A percentile compares a stretch with the other conserved stretches of the same genome.
Evolutionary conservation across 2,888 invertebrate species (phyloP).

Genomic region (Drosophila testacea): DNA sequence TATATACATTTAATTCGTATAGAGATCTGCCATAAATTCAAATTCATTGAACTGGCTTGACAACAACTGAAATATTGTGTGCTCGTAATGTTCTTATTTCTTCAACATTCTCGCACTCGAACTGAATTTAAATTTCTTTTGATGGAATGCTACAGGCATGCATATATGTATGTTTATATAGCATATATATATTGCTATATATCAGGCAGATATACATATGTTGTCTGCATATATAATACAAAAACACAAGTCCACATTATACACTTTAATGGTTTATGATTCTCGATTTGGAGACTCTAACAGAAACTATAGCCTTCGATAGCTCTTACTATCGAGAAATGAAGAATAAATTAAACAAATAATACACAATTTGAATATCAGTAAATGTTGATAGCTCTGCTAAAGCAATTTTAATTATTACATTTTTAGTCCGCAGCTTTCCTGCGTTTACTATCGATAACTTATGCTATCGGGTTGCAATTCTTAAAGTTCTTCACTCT

Average conservation of each 20-base stretch:
- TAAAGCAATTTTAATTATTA: too few relatives aligned
- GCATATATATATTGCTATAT: conserved; percentile 4
- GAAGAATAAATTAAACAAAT: neutral
- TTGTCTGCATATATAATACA: conserved; percentile 18
- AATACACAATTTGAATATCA: neutral
- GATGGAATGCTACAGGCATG: conserved; percentile 18
- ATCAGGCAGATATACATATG: conserved; percentile 12
- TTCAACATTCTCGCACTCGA: conserved; percentile 44
- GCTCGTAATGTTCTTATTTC: conserved; percentile 36
- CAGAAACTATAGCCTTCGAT: neutral
- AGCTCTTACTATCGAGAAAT: neutral
- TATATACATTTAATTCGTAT: neutral
- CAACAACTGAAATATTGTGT: conserved; percentile 7
- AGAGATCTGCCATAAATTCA: neutral
- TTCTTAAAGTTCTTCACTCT: too few relatives aligned
- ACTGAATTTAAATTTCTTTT: conserved; percentile 68
- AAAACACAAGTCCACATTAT: neutral
- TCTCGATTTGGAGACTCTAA: neutral
- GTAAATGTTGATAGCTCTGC: neutral
- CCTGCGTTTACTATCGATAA: too few relatives aligned
- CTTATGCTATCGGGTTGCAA: too few relatives aligned
- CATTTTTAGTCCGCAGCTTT: too few relatives aligned
- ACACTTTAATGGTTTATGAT: neutral
- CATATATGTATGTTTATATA: conserved; percentile 17
- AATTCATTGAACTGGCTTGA: conserved; percentile 13